Evolutionary conservation across 2,113 vertebrate genomes (phyloP).

Genomic region (Cercopithecus mona): DNA sequence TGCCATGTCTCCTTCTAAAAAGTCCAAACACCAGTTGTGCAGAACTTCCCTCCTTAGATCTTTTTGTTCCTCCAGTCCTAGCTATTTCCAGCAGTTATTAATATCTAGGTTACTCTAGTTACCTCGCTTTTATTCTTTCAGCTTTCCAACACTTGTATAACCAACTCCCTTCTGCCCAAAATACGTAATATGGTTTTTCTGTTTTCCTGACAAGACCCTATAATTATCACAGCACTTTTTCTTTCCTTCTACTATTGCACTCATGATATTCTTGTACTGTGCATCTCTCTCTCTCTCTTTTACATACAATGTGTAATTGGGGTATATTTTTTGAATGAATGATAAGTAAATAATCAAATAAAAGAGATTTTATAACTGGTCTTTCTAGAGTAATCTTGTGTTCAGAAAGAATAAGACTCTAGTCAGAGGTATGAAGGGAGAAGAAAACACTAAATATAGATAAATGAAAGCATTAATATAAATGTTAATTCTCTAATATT

Average conservation of each 20-base stretch:
- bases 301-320: not conserved
- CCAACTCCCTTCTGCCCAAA: not conserved
- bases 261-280: not conserved
- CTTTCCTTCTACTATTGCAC: not conserved
- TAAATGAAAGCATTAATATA: not conserved
- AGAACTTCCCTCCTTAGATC: not conserved
- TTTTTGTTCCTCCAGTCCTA: not conserved
- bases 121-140: not conserved
- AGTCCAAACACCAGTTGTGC: not conserved
- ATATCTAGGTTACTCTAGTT: not conserved
- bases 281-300: not conserved
- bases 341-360: not conserved
- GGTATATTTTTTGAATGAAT: not conserved
- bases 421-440: not conserved
- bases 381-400: not conserved
- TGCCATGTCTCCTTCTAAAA: not conserved
- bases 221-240: not conserved
- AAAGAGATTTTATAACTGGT: not conserved
- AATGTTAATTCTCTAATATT: slow-evolving; percentile 5
- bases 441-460: not conserved
- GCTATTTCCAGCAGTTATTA: not conserved
- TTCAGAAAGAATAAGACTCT: not conserved
- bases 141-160: not conserved
- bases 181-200: not conserved
- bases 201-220: not conserved